These are phyloP conservation scores for Neomorphus geoffroyi DNA, from an alignment of 2,797 vertebrate genomes.

Conservation along the genomic window DNA sequence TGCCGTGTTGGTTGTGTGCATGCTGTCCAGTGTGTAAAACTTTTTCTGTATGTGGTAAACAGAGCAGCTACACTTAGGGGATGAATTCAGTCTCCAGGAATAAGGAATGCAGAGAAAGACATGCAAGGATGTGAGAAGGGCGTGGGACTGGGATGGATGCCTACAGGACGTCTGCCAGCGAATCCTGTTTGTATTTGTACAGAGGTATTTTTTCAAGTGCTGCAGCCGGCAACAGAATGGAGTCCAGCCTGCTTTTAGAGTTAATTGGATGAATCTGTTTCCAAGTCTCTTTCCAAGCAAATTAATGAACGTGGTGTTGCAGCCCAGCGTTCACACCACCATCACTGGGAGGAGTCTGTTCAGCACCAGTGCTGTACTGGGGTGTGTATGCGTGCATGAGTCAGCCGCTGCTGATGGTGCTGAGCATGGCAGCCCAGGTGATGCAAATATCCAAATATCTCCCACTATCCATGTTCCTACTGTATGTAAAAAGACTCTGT, in stretches of 20 bases:
- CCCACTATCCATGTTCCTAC: neutral
- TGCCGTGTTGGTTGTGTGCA: conserved; percentile 26
- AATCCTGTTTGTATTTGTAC: neutral
- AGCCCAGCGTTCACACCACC: neutral
- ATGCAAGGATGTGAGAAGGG: neutral
- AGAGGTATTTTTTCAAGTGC: neutral
- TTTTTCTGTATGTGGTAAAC: conserved; percentile 3
- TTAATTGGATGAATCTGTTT: neutral
- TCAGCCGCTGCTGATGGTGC: neutral
- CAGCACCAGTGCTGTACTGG: neutral
- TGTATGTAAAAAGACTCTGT: neutral
- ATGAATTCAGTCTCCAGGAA: neutral
- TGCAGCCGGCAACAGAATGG: neutral
- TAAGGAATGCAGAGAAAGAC: neutral
- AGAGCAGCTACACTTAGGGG: conserved; percentile 40
- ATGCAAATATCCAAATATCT: neutral
- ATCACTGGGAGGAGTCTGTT: neutral
- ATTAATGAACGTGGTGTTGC: neutral
- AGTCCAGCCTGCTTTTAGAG: neutral
- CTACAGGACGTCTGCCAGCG: neutral
- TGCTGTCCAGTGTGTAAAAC: conserved; percentile 16
- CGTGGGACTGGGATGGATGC: neutral
- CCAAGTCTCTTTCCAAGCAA: neutral
- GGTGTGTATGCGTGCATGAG: neutral
- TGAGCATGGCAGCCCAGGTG: neutral